These are phyloP conservation scores for Lamellibrachia columna DNA, from an alignment of 2,888 invertebrate species.

Conservation along the genomic window DNA sequence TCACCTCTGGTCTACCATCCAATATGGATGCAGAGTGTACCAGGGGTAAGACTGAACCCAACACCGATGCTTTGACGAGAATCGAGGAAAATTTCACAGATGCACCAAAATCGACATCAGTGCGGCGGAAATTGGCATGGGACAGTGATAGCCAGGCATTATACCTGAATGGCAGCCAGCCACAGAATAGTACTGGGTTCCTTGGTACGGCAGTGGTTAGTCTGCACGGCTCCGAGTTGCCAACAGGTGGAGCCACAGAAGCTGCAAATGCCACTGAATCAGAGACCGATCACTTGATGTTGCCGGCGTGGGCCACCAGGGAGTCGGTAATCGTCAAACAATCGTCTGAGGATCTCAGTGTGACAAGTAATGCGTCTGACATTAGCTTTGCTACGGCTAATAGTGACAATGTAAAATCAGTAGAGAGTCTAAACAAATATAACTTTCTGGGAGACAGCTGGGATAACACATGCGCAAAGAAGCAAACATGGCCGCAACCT, in stretches of 20 bases:
- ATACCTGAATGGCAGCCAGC: not conserved
- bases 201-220: not conserved
- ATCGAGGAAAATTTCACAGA: not conserved
- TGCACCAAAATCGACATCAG: constrained; percentile 1
- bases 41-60: not conserved
- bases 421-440: not conserved
- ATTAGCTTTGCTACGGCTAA: not conserved
- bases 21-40: not conserved
- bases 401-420: not conserved
- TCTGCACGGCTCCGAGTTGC: not conserved
- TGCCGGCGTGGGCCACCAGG: constrained; percentile 6
- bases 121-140: not conserved
- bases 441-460: not conserved
- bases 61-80: not conserved
- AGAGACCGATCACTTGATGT: not conserved
- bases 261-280: not conserved
- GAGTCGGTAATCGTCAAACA: not conserved
- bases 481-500: constrained; percentile 16
- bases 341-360: not conserved
- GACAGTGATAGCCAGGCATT: not conserved
- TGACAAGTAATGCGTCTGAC: not conserved
- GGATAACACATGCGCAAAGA: not conserved
- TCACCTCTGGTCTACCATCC: not conserved
- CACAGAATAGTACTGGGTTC: not conserved
- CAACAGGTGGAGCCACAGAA: not conserved